These are phyloP conservation scores for Stenurella melanura DNA, from an alignment of 2,888 invertebrate genomes.

Conservation along the genomic window DNA sequence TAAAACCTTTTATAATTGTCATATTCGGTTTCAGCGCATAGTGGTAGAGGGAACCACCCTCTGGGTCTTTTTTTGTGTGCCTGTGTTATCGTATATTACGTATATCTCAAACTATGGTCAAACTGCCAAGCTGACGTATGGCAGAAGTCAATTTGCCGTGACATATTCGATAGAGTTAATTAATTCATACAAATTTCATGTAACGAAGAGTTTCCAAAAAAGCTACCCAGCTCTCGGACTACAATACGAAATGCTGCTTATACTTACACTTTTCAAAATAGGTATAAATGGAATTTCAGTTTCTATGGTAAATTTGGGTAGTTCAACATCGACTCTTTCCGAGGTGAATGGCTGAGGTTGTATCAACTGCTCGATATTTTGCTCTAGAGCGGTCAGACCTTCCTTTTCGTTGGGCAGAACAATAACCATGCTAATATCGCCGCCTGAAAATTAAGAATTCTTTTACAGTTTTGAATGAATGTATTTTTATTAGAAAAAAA, in stretches of 20 bases:
- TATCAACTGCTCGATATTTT: constrained; percentile 49
- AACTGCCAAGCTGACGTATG: too few species aligned
- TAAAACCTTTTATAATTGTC: too few species aligned
- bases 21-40: too few species aligned
- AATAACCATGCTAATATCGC: constrained; percentile 59
- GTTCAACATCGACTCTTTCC: constrained; percentile 54
- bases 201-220: too few species aligned
- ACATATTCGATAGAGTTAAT: too few species aligned
- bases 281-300: constrained; percentile 56
- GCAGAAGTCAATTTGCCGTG: too few species aligned
- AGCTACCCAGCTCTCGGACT: too few species aligned
- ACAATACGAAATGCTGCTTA: neutral
- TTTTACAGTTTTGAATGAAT: neutral
- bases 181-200: too few species aligned
- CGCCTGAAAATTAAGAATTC: constrained; percentile 35
- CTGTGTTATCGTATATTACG: too few species aligned
- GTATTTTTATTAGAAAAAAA: neutral
- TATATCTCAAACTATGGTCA: too few species aligned
- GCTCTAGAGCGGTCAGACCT: constrained; percentile 54
- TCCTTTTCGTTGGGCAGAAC: constrained; percentile 60
- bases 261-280: constrained; percentile 58
- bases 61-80: too few species aligned
- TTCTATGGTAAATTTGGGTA: constrained; percentile 61
- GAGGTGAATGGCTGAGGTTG: constrained; percentile 29
- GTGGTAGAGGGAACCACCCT: too few species aligned